Conservation (phyloP, 2,888 invertebrate genomes). For the Archaeoteleia sp. region DNA sequence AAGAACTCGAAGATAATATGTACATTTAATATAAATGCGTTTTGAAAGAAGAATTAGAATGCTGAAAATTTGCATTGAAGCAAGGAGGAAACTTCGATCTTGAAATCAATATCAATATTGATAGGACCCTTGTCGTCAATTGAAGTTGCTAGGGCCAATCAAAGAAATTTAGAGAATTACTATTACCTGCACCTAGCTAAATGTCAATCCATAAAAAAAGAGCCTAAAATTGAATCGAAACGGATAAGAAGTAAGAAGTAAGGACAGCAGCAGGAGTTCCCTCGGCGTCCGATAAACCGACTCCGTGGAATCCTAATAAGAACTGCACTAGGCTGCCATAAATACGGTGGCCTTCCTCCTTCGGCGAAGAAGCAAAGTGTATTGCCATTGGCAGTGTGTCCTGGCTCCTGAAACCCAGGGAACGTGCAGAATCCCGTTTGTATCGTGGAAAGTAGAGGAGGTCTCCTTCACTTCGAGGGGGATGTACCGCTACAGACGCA, state of each 20-base stretch:
- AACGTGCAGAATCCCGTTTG: slow-evolving; percentile 60
- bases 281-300: slow-evolving; percentile 56
- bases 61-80: no score
- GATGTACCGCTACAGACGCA: slow-evolving; percentile 50
- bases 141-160: no score
- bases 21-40: no score
- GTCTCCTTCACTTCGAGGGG: slow-evolving; percentile 54
- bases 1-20: no score
- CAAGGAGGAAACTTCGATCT: no score
- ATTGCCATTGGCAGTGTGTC: slow-evolving; percentile 63
- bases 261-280: slow-evolving; percentile 28
- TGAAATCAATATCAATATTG: no score
- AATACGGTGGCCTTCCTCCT: slow-evolving; percentile 61
- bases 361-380: slow-evolving; percentile 62
- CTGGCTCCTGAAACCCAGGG: slow-evolving; percentile 57
- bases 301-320: slow-evolving; percentile 63
- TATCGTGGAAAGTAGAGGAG: slow-evolving; percentile 47
- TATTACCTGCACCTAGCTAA: neutral
- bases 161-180: slow-evolving; percentile 28
- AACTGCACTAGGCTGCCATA: slow-evolving; percentile 61
- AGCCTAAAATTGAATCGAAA: slow-evolving; percentile 41
- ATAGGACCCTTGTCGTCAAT: no score
- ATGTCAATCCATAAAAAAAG: slow-evolving; percentile 17
- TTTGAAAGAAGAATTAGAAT: no score
- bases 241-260: slow-evolving; percentile 34